phyloP scores from a whole-genome alignment of 2,797 vertebrate species.

The Silurus aristotelis region DNA sequence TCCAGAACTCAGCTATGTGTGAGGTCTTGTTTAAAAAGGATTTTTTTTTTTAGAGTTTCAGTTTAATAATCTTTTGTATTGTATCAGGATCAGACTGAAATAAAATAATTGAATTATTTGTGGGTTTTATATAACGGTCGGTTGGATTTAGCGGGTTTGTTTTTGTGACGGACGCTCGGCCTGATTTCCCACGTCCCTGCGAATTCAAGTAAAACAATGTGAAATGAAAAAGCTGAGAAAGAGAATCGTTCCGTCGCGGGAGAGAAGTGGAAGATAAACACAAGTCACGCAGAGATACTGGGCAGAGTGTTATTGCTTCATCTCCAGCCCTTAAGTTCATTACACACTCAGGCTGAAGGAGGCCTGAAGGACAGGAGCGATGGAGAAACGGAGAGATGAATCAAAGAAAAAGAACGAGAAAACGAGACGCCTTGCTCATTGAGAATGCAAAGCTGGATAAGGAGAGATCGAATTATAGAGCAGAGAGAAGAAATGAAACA shows the following conservation, averaged over 20 bases:
- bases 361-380: constrained; percentile 42
- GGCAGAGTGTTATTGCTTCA: constrained; percentile 37
- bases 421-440: constrained; percentile 16
- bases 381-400: background rate
- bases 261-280: constrained; percentile 42
- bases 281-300: background rate
- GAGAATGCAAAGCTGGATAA: constrained; percentile 32
- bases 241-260: constrained; percentile 6
- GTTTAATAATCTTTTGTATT: background rate
- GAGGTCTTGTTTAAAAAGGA: background rate
- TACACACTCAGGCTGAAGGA: constrained; percentile 37
- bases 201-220: constrained; percentile 22
- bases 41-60: background rate
- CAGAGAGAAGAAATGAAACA: constrained; percentile 55
- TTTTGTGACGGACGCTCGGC: background rate
- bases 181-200: constrained; percentile 31
- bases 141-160: background rate
- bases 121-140: background rate
- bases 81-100: background rate
- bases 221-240: constrained; percentile 16
- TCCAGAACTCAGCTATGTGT: background rate
- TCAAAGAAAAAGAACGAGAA: background rate
- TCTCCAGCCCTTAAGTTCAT: constrained; percentile 24
- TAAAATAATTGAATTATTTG: constrained; percentile 12
- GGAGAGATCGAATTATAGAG: constrained; percentile 49